These are phyloP conservation scores for Drosophila ustulata DNA, from an alignment of 2,888 invertebrate genomes.

Conservation along the genomic window DNA sequence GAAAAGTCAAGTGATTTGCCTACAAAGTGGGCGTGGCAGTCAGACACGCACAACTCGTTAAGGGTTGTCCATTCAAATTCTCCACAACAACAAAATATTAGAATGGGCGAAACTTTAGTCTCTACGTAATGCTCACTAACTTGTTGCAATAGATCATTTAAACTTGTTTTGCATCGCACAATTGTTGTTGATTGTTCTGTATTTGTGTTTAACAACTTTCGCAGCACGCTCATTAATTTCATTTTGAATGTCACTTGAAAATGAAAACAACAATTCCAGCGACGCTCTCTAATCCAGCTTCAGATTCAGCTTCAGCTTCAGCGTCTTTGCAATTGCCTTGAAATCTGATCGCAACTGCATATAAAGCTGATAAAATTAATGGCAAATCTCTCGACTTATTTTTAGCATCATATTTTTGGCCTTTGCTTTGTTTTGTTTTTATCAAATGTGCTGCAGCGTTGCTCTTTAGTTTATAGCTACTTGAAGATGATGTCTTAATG, in stretches of 20 bases:
- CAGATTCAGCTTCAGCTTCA: background rate
- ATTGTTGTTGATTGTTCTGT: background rate
- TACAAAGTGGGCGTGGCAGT: conserved; percentile 65
- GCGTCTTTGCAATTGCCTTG: background rate
- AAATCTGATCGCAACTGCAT: conserved; percentile 3
- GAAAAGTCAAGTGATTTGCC: conserved; percentile 76
- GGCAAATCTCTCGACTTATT: background rate
- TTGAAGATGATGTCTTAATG: background rate
- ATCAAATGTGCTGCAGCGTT: background rate
- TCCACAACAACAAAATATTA: background rate
- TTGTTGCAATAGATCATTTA: conserved; percentile 30
- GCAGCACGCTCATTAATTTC: conserved; percentile 10
- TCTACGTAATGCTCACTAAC: conserved; percentile 1
- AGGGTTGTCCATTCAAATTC: conserved; percentile 54
- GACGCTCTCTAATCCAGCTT: background rate
- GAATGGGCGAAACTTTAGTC: background rate
- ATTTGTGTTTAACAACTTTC: conserved; percentile 9
- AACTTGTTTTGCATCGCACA: conserved; percentile 26
- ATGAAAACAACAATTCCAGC: conserved; percentile 3
- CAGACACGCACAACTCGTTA: conserved; percentile 54
- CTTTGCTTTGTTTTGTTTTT: background rate
- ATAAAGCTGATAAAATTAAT: conserved; percentile 7
- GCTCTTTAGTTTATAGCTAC: background rate
- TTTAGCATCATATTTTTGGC: background rate
- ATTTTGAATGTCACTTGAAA: conserved; percentile 24